Percentiles rank a stretch among this genome's conserved stretches.
Conservation (phyloP, 2,113 vertebrate species). For the Pithys albifrons region DNA sequence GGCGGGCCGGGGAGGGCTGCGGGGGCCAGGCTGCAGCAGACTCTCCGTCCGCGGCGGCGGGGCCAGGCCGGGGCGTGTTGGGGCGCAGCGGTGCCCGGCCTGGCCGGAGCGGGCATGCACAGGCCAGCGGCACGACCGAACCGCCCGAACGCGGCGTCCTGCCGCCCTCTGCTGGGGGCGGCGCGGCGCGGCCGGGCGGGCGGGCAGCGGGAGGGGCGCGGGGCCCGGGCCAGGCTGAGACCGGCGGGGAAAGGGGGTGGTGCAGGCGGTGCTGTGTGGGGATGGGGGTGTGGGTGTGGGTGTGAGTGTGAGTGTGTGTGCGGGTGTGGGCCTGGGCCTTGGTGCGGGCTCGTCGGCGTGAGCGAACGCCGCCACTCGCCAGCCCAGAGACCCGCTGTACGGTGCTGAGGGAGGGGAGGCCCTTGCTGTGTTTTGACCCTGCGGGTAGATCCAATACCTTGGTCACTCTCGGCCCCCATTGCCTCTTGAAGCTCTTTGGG, state of each 20-base stretch:
- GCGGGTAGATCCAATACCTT: rapidly evolving
- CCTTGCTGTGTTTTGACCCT: background rate
- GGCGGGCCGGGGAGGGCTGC: too few relatives aligned
- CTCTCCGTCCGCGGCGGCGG: too few relatives aligned
- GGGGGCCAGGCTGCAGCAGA: too few relatives aligned
- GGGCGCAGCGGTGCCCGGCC: too few relatives aligned
- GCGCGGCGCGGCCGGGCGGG: background rate
- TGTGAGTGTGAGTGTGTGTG: too few relatives aligned
- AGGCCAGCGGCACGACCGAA: background rate
- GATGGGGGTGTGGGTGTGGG: rapidly evolving
- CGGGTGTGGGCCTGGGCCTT: background rate
- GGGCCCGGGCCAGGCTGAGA: background rate
- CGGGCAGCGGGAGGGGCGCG: background rate
- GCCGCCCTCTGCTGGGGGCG: constrained; percentile 7
- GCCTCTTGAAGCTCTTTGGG: background rate
- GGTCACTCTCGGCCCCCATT: rapidly evolving
- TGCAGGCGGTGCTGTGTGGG: rapidly evolving
- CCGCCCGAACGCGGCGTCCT: background rate
- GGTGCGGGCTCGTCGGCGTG: rapidly evolving
- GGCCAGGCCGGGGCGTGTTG: too few relatives aligned
- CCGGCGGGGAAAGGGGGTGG: rapidly evolving
- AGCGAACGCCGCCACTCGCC: rapidly evolving
- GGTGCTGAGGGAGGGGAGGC: background rate
- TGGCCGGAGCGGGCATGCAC: too few relatives aligned
- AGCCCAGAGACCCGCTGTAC: background rate